Evolutionary conservation across 1,140 invertebrate genomes (phyloP).

Genomic region (Achatina immaculata): DNA sequence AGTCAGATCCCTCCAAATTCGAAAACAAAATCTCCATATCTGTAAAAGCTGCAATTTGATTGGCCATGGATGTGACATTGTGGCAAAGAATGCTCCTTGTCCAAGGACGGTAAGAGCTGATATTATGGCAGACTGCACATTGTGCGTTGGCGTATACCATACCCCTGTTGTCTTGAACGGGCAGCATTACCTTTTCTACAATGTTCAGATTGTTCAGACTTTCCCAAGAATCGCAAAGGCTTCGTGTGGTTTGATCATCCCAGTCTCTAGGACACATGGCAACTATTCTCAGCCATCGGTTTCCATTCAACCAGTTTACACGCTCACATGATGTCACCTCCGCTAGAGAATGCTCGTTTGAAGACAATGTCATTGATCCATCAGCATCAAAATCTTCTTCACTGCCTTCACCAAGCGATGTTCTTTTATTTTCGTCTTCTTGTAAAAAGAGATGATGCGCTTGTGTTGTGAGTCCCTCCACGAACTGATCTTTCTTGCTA

Average conservation of each 20-base stretch:
- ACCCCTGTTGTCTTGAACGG: slow-evolving; percentile 70
- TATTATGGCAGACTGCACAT: slow-evolving; percentile 75
- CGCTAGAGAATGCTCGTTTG: no score
- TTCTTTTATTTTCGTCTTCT: no score
- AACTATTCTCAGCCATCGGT: slow-evolving; percentile 37
- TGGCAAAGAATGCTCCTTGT: slow-evolving; percentile 48
- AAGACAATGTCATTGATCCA: no score
- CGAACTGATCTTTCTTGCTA: no score
- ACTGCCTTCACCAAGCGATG: no score
- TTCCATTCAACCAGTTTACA: background rate
- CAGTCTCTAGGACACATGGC: slow-evolving; percentile 36
- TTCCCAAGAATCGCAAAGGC: slow-evolving; percentile 25
- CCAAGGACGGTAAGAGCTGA: slow-evolving; percentile 54
- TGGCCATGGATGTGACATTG: background rate
- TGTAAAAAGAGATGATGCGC: no score
- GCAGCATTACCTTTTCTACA: slow-evolving; percentile 40
- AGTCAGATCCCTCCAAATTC: background rate
- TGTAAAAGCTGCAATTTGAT: background rate
- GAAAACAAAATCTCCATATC: background rate
- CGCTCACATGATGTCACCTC: slow-evolving; percentile 4
- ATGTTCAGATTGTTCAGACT: background rate
- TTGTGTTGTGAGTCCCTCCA: no score
- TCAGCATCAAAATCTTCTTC: no score
- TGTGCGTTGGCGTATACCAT: slow-evolving; percentile 75
- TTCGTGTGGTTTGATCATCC: slow-evolving; percentile 6